Evolutionary conservation across 2,888 invertebrate genomes (phyloP).

Genomic region (Zygothrica quintamaculata): DNA sequence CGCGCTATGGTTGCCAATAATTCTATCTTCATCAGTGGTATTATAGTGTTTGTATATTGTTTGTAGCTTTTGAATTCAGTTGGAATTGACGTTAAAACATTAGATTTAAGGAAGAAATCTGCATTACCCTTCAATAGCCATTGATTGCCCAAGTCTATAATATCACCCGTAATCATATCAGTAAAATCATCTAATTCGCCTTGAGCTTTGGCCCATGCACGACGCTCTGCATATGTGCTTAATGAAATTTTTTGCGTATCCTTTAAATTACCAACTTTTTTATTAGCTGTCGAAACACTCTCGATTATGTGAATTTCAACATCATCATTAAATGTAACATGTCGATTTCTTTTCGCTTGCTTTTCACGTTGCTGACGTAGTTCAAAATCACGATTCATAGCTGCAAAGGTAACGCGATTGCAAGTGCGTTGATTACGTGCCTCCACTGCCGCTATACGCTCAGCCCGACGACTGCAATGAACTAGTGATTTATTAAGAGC

Average conservation of each 20-base stretch:
- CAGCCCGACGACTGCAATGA: constrained; percentile 18
- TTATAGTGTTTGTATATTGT: constrained; percentile 86
- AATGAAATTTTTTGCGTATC: constrained; percentile 46
- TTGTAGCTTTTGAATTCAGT: constrained; percentile 86
- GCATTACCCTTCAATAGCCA: constrained; percentile 88
- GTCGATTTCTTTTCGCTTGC: constrained; percentile 49
- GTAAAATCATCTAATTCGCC: constrained; percentile 67
- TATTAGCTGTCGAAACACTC: constrained; percentile 48
- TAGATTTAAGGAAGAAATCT: constrained; percentile 85
- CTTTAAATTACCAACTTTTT: constrained; percentile 48
- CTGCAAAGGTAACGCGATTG: constrained; percentile 71
- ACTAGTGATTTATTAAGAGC: background rate
- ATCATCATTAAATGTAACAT: constrained; percentile 71
- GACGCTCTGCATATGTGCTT: constrained; percentile 66
- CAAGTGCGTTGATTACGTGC: constrained; percentile 51
- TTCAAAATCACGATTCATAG: constrained; percentile 69
- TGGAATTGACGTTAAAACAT: constrained; percentile 86
- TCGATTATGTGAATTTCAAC: too few species aligned
- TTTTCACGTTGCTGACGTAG: constrained; percentile 32
- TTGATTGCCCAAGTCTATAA: constrained; percentile 88
- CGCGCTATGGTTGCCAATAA: constrained; percentile 74
- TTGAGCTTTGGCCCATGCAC: constrained; percentile 46
- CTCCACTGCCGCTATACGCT: constrained; percentile 45
- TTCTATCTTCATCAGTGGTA: constrained; percentile 83
- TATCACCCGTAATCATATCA: constrained; percentile 86